Conservation (phyloP, 2,113 vertebrate genomes). For the Podocnemis expansa region DNA sequence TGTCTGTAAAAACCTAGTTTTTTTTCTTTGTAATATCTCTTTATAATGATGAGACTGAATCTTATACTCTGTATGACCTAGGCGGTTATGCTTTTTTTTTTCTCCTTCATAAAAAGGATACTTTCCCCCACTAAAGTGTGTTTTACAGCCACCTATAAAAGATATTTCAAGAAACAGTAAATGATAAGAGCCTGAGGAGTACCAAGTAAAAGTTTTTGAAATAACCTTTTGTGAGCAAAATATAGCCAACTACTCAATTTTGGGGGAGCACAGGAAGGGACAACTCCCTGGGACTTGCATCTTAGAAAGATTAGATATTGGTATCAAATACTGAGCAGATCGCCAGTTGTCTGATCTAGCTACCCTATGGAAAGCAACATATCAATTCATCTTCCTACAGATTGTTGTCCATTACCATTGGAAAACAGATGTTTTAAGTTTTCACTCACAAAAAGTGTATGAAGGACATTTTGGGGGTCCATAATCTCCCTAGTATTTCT, state of each 20-base stretch:
- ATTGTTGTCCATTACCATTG: neutral
- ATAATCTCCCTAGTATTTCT: neutral
- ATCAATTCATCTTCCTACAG: neutral
- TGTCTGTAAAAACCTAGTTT: conserved; percentile 30
- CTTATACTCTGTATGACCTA: conserved; percentile 7
- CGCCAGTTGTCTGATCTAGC: neutral
- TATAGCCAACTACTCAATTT: neutral
- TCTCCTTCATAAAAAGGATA: neutral
- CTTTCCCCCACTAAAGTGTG: neutral
- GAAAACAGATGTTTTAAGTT: conserved; percentile 17
- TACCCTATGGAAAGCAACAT: neutral
- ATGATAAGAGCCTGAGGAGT: neutral
- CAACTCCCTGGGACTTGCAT: neutral
- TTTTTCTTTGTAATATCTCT: neutral
- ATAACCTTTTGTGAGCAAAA: neutral
- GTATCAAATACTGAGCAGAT: neutral
- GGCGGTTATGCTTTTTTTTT: neutral
- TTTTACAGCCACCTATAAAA: neutral
- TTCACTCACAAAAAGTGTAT: conserved; percentile 35
- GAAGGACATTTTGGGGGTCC: conserved; percentile 38
- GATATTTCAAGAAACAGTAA: neutral
- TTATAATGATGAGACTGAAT: neutral
- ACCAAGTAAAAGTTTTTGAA: neutral
- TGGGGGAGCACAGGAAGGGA: neutral
- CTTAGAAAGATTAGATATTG: neutral